Conservation (phyloP, 2,797 vertebrate genomes). For the Sebastes hubbsi region DNA sequence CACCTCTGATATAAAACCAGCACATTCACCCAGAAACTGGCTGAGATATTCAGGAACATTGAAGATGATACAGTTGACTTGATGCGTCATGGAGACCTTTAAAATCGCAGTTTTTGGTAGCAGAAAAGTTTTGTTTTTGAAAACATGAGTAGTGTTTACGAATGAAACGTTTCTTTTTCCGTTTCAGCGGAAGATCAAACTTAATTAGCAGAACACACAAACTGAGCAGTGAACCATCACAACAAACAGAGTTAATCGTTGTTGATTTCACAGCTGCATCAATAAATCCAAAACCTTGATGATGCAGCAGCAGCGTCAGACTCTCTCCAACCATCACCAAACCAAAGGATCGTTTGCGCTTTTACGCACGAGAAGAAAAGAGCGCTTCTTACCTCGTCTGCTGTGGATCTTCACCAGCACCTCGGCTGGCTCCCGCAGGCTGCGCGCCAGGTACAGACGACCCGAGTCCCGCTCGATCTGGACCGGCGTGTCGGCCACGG, state of each 20-base stretch:
- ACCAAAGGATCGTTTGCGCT: not conserved
- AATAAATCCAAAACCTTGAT: not conserved
- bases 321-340: not conserved
- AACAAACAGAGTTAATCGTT: not conserved
- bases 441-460: constrained; percentile 80
- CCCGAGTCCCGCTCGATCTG: constrained; percentile 86
- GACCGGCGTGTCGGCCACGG: constrained; percentile 74
- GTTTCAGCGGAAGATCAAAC: not conserved
- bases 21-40: too few relatives aligned
- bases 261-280: not conserved
- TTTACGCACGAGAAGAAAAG: not conserved
- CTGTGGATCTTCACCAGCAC: constrained; percentile 82
- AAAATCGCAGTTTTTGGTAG: not conserved
- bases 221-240: not conserved
- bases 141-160: not conserved
- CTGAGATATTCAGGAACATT: too few relatives aligned
- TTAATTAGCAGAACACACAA: not conserved
- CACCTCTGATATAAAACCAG: not conserved
- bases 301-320: not conserved
- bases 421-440: constrained; percentile 66
- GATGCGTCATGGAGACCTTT: not conserved
- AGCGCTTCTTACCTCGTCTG: constrained; percentile 70
- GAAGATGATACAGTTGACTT: too few relatives aligned
- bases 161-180: not conserved
- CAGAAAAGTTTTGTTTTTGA: too few relatives aligned